A percentile compares a stretch with the other conserved stretches of the same genome.
phyloP scores from a whole-genome alignment of 30 jellyfish, hydroid and myxozoan genomes.

The Catostylus mosaicus region DNA sequence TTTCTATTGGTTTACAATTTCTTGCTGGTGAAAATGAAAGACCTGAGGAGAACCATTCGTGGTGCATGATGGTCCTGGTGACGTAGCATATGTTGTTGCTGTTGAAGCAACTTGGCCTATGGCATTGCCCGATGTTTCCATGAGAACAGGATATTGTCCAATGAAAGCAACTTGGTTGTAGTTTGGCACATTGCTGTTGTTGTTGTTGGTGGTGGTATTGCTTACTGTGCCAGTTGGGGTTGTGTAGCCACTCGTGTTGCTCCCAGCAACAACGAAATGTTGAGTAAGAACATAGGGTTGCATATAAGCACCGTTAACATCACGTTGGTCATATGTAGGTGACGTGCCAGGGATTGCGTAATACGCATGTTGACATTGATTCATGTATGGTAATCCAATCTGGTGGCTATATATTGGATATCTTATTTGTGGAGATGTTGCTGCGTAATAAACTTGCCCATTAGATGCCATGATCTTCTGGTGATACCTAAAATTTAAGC shows the following conservation, averaged over 20 bases:
- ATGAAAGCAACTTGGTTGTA: slow-evolving; percentile 73
- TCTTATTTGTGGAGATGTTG: slow-evolving; percentile 53
- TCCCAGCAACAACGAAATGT: slow-evolving; percentile 67
- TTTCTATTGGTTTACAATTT: slow-evolving; percentile 44
- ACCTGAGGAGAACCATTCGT: slow-evolving; percentile 58
- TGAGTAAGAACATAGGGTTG: slow-evolving; percentile 60
- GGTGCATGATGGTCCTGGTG: slow-evolving; percentile 68
- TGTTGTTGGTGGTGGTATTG: slow-evolving; percentile 14
- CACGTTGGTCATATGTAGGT: slow-evolving; percentile 69
- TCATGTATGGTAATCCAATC: slow-evolving; percentile 50
- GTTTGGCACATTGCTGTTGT: slow-evolving; percentile 54
- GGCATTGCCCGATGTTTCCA: slow-evolving; percentile 50
- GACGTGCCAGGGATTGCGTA: slow-evolving; percentile 63
- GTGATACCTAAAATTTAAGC: slow-evolving; percentile 30
- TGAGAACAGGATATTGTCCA: slow-evolving; percentile 71
- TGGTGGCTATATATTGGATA: slow-evolving; percentile 63
- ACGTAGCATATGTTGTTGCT: slow-evolving; percentile 58
- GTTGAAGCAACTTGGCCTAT: slow-evolving; percentile 55
- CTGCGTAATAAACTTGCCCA: slow-evolving; percentile 57
- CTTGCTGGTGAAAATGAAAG: slow-evolving; percentile 64
- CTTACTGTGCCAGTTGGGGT: slow-evolving; percentile 15
- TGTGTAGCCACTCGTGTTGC: slow-evolving; percentile 58
- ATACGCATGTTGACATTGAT: slow-evolving; percentile 56
- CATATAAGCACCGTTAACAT: slow-evolving; percentile 36
- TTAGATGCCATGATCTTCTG: slow-evolving; percentile 46